Percentiles rank a stretch among this genome's conserved stretches.
Evolutionary conservation across 2,797 vertebrate genomes (phyloP).

Genomic region (Eulemur albifrons): DNA sequence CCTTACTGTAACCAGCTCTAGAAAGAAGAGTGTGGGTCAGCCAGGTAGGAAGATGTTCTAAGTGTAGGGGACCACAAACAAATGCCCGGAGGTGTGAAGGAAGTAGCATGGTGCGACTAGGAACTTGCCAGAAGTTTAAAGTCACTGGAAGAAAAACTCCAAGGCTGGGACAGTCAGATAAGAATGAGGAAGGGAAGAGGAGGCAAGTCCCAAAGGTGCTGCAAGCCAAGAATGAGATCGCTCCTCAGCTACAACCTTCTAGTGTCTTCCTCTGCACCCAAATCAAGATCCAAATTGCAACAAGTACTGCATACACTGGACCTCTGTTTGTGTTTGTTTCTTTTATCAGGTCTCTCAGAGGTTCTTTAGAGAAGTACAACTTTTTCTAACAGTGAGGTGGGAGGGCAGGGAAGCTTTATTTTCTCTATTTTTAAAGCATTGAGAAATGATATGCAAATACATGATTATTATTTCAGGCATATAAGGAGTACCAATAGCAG

Average conservation of each 20-base stretch:
- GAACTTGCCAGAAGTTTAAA: not conserved
- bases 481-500: not conserved
- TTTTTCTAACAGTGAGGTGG: not conserved
- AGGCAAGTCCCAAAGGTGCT: not conserved
- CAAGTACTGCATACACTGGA: not conserved
- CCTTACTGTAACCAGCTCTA: not conserved
- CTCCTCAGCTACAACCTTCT: not conserved
- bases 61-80: not conserved
- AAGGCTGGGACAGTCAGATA: not conserved
- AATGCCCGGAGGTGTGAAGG: not conserved
- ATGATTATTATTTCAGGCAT: not conserved
- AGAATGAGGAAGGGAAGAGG: not conserved
- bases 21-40: not conserved
- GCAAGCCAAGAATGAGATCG: slow-evolving; percentile 51
- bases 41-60: not conserved
- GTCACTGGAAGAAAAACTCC: not conserved
- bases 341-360: not conserved
- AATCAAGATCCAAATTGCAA: not conserved
- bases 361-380: not conserved
- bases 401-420: not conserved
- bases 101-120: not conserved
- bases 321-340: not conserved
- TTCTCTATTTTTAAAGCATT: not conserved
- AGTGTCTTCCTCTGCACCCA: not conserved
- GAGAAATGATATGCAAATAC: not conserved